A percentile compares a stretch with the other conserved stretches of the same genome.
phyloP scores from a whole-genome alignment of 2,888 invertebrate genomes.

The Microdon myrmicae region DNA sequence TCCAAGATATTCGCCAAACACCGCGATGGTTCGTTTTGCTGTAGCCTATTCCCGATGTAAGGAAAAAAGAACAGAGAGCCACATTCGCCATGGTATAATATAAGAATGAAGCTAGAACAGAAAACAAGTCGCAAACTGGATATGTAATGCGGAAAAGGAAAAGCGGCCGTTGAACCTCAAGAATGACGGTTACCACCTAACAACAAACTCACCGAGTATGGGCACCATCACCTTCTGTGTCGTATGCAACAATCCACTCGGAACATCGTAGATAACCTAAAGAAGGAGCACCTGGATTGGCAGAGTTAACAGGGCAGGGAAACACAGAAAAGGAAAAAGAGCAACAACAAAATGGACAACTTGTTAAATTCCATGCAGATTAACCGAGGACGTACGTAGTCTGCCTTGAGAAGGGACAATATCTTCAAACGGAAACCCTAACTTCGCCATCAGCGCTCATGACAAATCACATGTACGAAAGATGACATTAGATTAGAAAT shows the following conservation, averaged over 20 bases:
- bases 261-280: conserved; percentile 44
- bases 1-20: conserved; percentile 36
- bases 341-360: too few species aligned
- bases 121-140: conserved; percentile 41
- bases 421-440: too few species aligned
- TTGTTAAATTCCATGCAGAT: too few species aligned
- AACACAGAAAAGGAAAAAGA: too few species aligned
- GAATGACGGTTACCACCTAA: neutral
- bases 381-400: too few species aligned
- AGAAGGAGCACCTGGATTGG: conserved; percentile 11
- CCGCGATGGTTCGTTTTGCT: conserved; percentile 22
- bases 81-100: conserved; percentile 16
- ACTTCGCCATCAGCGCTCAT: too few species aligned
- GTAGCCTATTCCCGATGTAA: too few species aligned
- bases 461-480: too few species aligned
- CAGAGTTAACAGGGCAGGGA: too few species aligned
- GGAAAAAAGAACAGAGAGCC: too few species aligned
- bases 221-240: conserved; percentile 41
- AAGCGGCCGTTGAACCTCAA: conserved; percentile 35
- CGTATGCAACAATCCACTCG: conserved; percentile 49
- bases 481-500: too few species aligned
- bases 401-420: too few species aligned
- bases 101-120: conserved; percentile 13
- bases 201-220: conserved; percentile 22
- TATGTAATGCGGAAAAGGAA: conserved; percentile 40